Evolutionary conservation across 2,888 invertebrate genomes (phyloP).

Genomic region (Trachelus iudaicus): DNA sequence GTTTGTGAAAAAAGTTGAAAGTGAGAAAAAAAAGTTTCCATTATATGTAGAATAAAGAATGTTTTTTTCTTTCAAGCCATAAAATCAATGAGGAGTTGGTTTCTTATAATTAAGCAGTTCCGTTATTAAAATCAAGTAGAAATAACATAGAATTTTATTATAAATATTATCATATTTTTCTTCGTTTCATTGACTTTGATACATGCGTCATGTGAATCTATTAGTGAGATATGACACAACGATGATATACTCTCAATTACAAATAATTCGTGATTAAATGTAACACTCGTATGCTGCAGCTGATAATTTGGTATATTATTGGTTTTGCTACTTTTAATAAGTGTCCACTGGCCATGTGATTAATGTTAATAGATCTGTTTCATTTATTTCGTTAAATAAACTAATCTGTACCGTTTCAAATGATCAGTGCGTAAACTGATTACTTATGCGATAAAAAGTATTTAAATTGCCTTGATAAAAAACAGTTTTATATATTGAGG

Average conservation of each 20-base stretch:
- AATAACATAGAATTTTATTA: constrained; percentile 29
- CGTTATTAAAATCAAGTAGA: constrained; percentile 15
- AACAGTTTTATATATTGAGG: background rate
- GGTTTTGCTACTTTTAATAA: background rate
- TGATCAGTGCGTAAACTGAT: background rate
- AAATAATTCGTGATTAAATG: constrained; percentile 9
- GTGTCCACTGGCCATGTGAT: background rate
- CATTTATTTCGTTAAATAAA: background rate
- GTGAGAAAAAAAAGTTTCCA: constrained; percentile 8
- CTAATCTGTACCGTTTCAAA: background rate
- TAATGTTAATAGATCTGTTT: background rate
- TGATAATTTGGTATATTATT: constrained; percentile 11
- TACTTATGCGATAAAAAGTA: background rate
- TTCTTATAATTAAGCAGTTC: background rate
- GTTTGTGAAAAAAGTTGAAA: constrained; percentile 27
- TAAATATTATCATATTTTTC: constrained; percentile 19
- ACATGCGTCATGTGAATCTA: constrained; percentile 5
- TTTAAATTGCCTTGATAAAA: background rate
- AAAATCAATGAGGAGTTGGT: background rate
- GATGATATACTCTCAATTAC: background rate
- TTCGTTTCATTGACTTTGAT: constrained; percentile 22
- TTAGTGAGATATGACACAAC: background rate
- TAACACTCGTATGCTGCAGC: background rate
- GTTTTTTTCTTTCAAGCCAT: background rate
- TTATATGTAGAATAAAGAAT: background rate